These are phyloP conservation scores for Coregonus suidteri DNA, from an alignment of 2,797 vertebrate species.

Conservation along the genomic window DNA sequence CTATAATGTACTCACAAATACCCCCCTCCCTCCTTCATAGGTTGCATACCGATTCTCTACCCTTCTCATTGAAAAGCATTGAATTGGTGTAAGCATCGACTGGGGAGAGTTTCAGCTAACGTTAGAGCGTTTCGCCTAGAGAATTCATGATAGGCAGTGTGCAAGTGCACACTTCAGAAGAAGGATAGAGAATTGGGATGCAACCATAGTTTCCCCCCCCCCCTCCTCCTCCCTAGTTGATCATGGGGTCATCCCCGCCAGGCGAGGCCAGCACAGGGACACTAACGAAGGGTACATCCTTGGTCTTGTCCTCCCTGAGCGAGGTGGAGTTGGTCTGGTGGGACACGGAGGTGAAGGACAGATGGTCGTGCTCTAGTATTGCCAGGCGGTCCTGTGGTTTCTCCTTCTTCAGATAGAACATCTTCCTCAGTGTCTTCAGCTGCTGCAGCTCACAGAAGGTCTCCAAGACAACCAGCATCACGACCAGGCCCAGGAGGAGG, in stretches of 20 bases:
- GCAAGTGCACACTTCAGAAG: neutral
- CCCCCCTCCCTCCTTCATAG: neutral
- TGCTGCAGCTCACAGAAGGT: constrained; percentile 97
- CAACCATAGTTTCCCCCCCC: too few species aligned
- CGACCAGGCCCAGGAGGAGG: constrained; percentile 89
- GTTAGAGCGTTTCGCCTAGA: neutral
- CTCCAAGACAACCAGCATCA: constrained; percentile 95
- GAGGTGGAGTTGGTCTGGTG: constrained; percentile 65
- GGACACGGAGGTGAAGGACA: constrained; percentile 88
- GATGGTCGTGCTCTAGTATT: constrained; percentile 92
- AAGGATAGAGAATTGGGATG: neutral
- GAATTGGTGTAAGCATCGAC: neutral
- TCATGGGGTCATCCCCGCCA: constrained; percentile 71
- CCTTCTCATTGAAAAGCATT: neutral
- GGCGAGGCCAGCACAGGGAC: constrained; percentile 61
- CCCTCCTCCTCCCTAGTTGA: constrained; percentile 60
- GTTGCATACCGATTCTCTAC: neutral
- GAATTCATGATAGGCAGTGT: neutral
- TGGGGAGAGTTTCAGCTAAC: neutral
- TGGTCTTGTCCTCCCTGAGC: constrained; percentile 80
- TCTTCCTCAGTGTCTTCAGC: constrained; percentile 92
- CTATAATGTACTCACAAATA: neutral
- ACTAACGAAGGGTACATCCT: constrained; percentile 51
- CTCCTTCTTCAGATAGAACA: constrained; percentile 96
- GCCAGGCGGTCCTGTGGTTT: constrained; percentile 86